These are phyloP conservation scores for Ecliptopera silaceata DNA, from an alignment of 2,888 invertebrate genomes.

Conservation along the genomic window DNA sequence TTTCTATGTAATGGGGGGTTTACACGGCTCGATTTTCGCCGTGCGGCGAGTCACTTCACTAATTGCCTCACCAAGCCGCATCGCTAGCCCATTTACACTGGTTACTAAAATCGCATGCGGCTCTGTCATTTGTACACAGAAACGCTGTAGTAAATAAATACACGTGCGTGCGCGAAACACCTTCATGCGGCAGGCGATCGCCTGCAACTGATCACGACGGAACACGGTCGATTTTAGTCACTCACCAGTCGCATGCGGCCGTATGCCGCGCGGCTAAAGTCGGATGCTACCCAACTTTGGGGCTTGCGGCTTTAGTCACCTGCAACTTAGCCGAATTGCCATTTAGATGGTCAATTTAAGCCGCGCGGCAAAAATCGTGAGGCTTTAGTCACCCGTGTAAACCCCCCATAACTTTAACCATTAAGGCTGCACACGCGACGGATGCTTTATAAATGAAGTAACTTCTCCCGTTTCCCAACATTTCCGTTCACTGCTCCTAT, in stretches of 20 bases:
- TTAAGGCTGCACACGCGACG: no score
- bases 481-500: no score
- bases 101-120: constrained; percentile 51
- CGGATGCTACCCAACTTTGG: constrained; percentile 52
- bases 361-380: constrained; percentile 34
- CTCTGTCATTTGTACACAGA: constrained; percentile 50
- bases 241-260: constrained; percentile 55
- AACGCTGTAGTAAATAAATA: constrained; percentile 30
- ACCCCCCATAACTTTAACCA: no score
- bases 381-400: constrained; percentile 45
- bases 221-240: no score
- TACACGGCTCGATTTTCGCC: constrained; percentile 51
- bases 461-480: no score
- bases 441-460: no score
- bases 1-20: constrained; percentile 4
- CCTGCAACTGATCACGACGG: constrained; percentile 2
- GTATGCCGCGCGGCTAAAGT: constrained; percentile 49
- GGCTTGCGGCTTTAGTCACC: constrained; percentile 50
- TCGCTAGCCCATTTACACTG: constrained; percentile 49
- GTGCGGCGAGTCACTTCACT: constrained; percentile 44
- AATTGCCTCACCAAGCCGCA: constrained; percentile 42
- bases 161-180: constrained; percentile 37
- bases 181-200: constrained; percentile 15
- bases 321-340: constrained; percentile 23
- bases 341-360: constrained; percentile 18